Base-by-base conservation (phyloP, 2,113 vertebrate species). In the Sialia sialis region DNA sequence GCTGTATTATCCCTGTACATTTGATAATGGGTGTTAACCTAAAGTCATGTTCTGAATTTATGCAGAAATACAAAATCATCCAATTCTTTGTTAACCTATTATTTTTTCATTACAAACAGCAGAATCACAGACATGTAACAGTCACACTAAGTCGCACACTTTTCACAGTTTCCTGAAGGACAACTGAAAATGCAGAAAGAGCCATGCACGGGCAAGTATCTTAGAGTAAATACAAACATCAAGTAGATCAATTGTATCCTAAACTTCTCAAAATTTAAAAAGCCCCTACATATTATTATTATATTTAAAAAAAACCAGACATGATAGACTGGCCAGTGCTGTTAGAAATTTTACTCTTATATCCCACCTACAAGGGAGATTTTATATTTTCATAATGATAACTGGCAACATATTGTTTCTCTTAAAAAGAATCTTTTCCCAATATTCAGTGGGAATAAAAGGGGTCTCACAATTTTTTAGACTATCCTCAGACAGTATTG, bases 281-380 rank as follows among this genome's bases (percentile, higher is more conserved):
- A 18, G 6, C 0, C 0, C 3, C 11, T 5, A 6, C 4, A 8
- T 49, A 36, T 34, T 44, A 62, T 56, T 56, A 30, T 39, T 39
- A 49, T 68, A 49, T 29, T 5, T 1, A 30, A 51, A 79, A 81
- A 46, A 30, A 68, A n/a, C n/a, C 15, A 64, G 14, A 26, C 4
- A n/a, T 44, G 16, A 25, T 39, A 68, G 34, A 86, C 9, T 77
- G 10, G 3, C 6, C n/a, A 77, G 5, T 15, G 10, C 1, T 73
- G 5, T 22, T 60, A 66, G 26, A 89, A 80, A 39, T 59, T 43
- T 80, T 77, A 16, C 23, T 16, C 46, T 76, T 64, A 36, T 41
- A 60, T 27, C 7, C 21, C 17, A 36, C 7, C 5, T 49, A 25
- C 6, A 83, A 38, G 20, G 48, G 0, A 8, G 10, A 6, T 87